Percentiles rank a stretch among this genome's conserved stretches.
phyloP scores from a whole-genome alignment of 2,888 invertebrate genomes.

The Endotricha flammealis region DNA sequence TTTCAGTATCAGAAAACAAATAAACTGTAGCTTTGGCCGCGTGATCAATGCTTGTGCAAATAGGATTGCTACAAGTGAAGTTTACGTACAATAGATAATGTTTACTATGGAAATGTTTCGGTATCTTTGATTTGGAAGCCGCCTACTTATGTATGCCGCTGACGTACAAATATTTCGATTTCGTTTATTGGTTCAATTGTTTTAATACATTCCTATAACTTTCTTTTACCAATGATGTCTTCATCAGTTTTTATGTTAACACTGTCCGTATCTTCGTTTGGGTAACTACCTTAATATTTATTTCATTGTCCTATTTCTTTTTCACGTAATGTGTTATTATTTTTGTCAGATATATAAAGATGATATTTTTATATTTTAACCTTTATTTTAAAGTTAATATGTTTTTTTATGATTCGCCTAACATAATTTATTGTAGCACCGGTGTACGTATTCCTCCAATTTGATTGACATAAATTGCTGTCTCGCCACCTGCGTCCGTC shows the following conservation, averaged over 20 bases:
- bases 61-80: conserved; percentile 30
- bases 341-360: too few species aligned
- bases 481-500: too few species aligned
- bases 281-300: too few species aligned
- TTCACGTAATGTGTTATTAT: too few species aligned
- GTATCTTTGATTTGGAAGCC: conserved; percentile 45
- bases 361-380: too few species aligned
- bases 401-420: too few species aligned
- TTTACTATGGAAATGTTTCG: conserved; percentile 57
- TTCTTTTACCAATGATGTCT: conserved; percentile 18
- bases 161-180: conserved; percentile 41
- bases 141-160: conserved; percentile 43
- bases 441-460: too few species aligned
- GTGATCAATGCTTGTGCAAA: conserved; percentile 55
- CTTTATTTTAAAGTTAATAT: too few species aligned
- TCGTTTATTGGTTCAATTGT: conserved; percentile 55
- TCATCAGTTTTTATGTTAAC: conserved; percentile 13
- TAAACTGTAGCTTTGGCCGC: conserved; percentile 42
- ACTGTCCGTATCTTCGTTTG: conserved; percentile 7
- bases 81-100: conserved; percentile 38
- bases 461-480: too few species aligned
- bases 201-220: conserved; percentile 26
- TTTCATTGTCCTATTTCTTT: too few species aligned
- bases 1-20: conserved; percentile 44
- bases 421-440: too few species aligned